Evolutionary conservation across 2,888 invertebrate species (phyloP).

Genomic region (Meteorus cinctellus): DNA sequence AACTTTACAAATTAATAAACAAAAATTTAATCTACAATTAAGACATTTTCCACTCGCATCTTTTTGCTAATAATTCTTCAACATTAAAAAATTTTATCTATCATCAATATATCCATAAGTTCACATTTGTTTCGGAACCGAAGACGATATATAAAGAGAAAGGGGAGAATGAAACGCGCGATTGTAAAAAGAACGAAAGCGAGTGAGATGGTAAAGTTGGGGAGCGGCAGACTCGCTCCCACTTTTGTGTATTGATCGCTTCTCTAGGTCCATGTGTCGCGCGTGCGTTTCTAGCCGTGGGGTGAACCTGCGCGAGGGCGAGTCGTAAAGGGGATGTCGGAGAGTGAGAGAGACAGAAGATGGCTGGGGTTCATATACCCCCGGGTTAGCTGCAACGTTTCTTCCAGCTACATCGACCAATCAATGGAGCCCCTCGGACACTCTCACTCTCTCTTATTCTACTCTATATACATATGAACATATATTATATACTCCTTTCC

Average conservation of each 20-base stretch:
- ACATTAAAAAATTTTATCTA: too few species aligned
- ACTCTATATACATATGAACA: constrained; percentile 6
- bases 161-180: constrained; percentile 17
- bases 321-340: constrained; percentile 49
- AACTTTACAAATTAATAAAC: too few species aligned
- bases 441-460: constrained; percentile 41
- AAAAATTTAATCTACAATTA: too few species aligned
- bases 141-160: constrained; percentile 13
- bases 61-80: too few species aligned
- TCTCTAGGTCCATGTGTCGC: constrained; percentile 70
- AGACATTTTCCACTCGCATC: too few species aligned
- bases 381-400: constrained; percentile 61
- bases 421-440: constrained; percentile 68
- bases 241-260: constrained; percentile 68
- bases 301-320: constrained; percentile 59
- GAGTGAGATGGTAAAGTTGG: constrained; percentile 41
- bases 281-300: constrained; percentile 63
- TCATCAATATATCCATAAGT: constrained; percentile 8
- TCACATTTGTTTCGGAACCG: constrained; percentile 37
- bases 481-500: too few species aligned
- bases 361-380: constrained; percentile 65
- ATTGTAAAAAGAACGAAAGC: constrained; percentile 33
- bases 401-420: constrained; percentile 61
- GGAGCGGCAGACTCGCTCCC: constrained; percentile 51
- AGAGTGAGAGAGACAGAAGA: constrained; percentile 45